Evolutionary conservation across 2,797 vertebrate species (phyloP), one percentile per base, ranked within the genome.

Genomic region (Spheniscus humboldti): DNA sequence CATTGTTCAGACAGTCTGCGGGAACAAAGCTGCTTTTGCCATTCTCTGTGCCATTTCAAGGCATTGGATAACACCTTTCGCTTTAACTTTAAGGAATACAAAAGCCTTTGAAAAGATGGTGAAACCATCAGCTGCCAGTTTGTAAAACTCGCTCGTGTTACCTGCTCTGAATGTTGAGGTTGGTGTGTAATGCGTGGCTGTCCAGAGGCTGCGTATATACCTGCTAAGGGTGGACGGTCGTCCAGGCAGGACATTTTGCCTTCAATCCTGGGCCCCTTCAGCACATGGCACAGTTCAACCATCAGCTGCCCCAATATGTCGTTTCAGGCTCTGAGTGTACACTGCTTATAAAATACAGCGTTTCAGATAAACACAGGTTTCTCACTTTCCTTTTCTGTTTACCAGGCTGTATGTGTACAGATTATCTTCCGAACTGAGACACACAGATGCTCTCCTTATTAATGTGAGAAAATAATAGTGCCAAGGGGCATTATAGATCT

Each of bases 361-460:
- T 74, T 84, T 64, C 67, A 68, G 52, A 86, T 56, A 82, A 92
- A 85, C 52, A 79, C 82, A 91, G 37, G n/a, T 92, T 96, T 92
- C 83, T 92, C 77, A 41, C 56, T 76, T 80, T 57, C 28, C 63
- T 57, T 74, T 75, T 47, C 56, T 85, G 45, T 93, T 95, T 73
- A 86, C 62, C 27, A 78, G 59, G 41, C 80, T 77, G 45, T 23
- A 50, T 78, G 71, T 87, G 84, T 76, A 76, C 60, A 79, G 90
- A 95, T 68, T 93, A 91, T 85, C 59, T 87, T 81, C 69, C 1
- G 25, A 88, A 87, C 23, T 76, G 88, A 93, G 93, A 86, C 83
- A 94, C 86, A 79, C 80, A 95, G 93, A 95, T 93, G 90, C 83
- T 96, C 79, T 95, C 60, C 73, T 93, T 95, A 95, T 88, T 94